These are phyloP conservation scores for Acrossocheilus wenchowensis DNA, from an alignment of 2,797 vertebrate genomes.

Conservation along the genomic window DNA sequence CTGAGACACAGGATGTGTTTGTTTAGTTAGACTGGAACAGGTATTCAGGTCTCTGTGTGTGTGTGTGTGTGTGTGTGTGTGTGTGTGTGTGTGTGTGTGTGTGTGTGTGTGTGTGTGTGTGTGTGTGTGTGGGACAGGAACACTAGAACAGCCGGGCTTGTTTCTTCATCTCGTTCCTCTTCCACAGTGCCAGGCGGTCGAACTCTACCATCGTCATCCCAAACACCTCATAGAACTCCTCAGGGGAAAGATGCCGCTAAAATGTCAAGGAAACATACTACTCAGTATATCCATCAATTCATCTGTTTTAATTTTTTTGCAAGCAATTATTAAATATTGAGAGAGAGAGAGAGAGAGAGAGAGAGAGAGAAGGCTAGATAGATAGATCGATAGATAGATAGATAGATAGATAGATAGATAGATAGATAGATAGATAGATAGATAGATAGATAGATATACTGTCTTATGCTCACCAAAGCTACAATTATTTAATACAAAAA, in stretches of 20 bases:
- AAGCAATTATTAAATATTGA: background rate
- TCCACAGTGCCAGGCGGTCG: conserved; percentile 98
- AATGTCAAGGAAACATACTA: conserved; percentile 7
- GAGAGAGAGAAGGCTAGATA: too few relatives aligned
- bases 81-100: conserved; percentile 1
- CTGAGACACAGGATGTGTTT: conserved; percentile 30
- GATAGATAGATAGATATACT: too few relatives aligned
- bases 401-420: too few relatives aligned
- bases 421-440: too few relatives aligned
- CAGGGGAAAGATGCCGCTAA: conserved; percentile 94
- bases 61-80: background rate
- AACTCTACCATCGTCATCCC: conserved; percentile 97
- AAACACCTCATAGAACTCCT: conserved; percentile 96
- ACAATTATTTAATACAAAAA: too few relatives aligned
- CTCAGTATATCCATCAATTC: background rate
- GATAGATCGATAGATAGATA: too few relatives aligned
- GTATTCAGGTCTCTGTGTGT: conserved; percentile 19
- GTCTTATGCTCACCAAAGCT: too few relatives aligned
- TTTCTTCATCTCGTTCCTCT: conserved; percentile 98
- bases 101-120: background rate
- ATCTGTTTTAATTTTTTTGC: background rate
- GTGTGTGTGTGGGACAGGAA: background rate
- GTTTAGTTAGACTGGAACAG: conserved; percentile 41
- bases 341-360: too few relatives aligned
- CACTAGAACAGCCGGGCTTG: conserved; percentile 95